Evolutionary conservation across 2,113 vertebrate genomes (phyloP).

Genomic region (Xiphias gladius): DNA sequence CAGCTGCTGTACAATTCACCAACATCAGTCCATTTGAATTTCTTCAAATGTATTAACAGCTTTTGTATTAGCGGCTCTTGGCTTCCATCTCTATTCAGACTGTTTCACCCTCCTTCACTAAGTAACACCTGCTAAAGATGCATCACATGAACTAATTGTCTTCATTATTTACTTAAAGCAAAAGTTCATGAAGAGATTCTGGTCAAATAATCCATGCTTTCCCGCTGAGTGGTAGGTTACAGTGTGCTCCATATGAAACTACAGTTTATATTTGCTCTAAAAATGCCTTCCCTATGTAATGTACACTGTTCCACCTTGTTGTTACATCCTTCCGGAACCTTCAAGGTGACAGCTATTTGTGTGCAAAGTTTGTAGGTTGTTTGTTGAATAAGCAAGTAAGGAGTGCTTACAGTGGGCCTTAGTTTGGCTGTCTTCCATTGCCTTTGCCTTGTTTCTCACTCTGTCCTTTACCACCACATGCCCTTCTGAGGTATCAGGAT

Average conservation of each 20-base stretch:
- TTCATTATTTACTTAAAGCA: neutral
- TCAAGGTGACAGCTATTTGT: slow-evolving; percentile 24
- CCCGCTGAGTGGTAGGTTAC: slow-evolving; percentile 7
- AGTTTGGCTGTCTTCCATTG: slow-evolving; percentile 29
- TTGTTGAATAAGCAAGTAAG: slow-evolving; percentile 29
- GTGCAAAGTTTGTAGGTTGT: slow-evolving; percentile 15
- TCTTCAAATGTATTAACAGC: neutral
- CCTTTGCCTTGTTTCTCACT: slow-evolving; percentile 23
- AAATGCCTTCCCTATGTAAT: neutral
- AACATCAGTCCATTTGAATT: too few relatives aligned
- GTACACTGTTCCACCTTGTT: slow-evolving; percentile 8
- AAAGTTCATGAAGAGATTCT: neutral
- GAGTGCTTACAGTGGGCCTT: slow-evolving; percentile 19
- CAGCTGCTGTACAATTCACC: neutral
- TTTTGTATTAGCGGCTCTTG: neutral
- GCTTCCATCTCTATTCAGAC: neutral
- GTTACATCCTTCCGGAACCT: slow-evolving; percentile 5
- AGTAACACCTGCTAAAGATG: neutral
- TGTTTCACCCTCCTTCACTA: neutral
- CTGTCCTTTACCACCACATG: slow-evolving; percentile 30
- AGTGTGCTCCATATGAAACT: neutral
- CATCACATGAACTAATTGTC: neutral
- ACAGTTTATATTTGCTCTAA: neutral
- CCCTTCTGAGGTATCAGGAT: slow-evolving; percentile 34
- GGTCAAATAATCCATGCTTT: neutral